Base-by-base conservation (phyloP, 1,140 invertebrate species). In the Cherax quadricarinatus region DNA sequence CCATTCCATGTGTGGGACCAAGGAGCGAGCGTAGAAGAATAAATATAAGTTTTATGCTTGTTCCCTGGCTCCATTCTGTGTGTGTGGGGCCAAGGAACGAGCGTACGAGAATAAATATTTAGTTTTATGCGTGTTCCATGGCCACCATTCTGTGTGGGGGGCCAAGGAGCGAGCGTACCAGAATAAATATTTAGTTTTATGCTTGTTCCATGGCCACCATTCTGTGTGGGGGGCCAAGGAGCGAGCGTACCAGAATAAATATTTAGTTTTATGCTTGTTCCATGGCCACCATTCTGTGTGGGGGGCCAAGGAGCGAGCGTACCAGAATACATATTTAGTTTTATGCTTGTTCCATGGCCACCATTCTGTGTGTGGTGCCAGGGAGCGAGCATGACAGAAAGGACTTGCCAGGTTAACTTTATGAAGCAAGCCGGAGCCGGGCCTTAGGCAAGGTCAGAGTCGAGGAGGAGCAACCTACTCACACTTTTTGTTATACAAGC, bases 291-390 rank as follows among this genome's bases (percentile, higher is more conserved):
- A 6, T 21, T 70, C 21, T 18, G 66, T 70, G 66, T 70, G 66
- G 4, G 21, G 14, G 66, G 18, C 66, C 66, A 12, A 5, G 14
- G 66, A 70, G 66, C 66, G 66, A 70, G 66, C 66, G 21, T 70
- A 70, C 0, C 2, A 41, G 30, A 41, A 70, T 18, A 18, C 0
- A 70, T 5, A 5, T 21, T 60, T 70, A 5, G 66, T 16, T 18
- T 62, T 84, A 84, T 48, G 82, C 82, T 84, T 62, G n/a, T 7
- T 6, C 53, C 82, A 24, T 53, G 82, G 53, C 30, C 82, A 30
- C 82, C 62, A 62, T 30, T 57, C 49, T 24, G 57, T 62, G 82
- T 0, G 21, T 21, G 82, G 3, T 53, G 82, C 82, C 82, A 84
- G 53, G 53, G 82, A 84, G 57, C 24, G 82, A 84, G 82, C 82